Percentiles rank a stretch among this genome's conserved stretches.
These are phyloP conservation scores for Edolisoma coerulescens DNA, from an alignment of 2,113 vertebrate genomes.

Conservation along the genomic window DNA sequence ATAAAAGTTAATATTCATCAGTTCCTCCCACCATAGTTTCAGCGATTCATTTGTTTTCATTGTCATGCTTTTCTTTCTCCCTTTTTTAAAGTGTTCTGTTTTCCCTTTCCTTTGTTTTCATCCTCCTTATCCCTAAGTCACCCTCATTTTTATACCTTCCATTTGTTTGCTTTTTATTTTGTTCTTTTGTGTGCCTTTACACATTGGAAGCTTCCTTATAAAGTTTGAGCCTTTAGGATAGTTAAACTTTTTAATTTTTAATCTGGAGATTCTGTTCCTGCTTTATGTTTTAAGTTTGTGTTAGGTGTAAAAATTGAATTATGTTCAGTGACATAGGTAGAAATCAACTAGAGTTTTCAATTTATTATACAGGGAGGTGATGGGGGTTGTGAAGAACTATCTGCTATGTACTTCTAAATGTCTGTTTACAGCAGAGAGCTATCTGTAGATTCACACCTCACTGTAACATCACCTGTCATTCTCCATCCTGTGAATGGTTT, in stretches of 20 bases:
- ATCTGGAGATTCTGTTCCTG: neutral
- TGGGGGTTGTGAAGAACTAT: neutral
- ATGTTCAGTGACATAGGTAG: neutral
- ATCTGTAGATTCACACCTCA: neutral
- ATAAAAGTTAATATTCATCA: slow-evolving; percentile 50
- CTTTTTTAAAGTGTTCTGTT: neutral
- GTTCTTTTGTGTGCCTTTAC: neutral
- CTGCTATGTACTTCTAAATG: neutral
- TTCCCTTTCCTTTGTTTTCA: neutral
- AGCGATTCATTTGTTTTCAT: neutral
- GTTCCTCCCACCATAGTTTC: slow-evolving; percentile 42
- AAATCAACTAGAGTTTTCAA: neutral
- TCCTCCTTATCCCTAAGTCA: neutral
- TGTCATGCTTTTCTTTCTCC: neutral
- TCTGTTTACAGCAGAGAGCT: neutral
- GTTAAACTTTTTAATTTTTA: neutral
- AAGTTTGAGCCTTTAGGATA: neutral
- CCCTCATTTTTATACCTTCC: neutral
- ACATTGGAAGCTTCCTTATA: neutral
- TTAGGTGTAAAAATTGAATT: neutral
- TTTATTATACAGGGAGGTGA: neutral
- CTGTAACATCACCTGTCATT: neutral
- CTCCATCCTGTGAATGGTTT: neutral
- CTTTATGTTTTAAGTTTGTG: neutral
- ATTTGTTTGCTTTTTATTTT: neutral